phyloP scores from a whole-genome alignment of 2,888 invertebrate genomes.

The Lepidochrysops patricia region DNA sequence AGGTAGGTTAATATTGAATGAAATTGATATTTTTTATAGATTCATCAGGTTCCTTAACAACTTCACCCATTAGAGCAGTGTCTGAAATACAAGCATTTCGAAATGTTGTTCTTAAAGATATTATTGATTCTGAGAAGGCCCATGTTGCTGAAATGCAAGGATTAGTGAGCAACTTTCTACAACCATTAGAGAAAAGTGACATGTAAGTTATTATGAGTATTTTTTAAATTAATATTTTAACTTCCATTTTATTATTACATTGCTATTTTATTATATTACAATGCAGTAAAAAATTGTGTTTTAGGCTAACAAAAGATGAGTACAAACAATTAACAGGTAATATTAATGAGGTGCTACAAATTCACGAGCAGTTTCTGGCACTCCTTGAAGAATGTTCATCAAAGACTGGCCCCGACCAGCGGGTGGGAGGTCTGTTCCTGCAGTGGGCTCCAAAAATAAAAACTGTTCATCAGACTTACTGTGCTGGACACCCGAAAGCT shows the following conservation, averaged over 20 bases:
- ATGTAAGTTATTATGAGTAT: constrained; percentile 78
- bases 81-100: constrained; percentile 86
- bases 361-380: constrained; percentile 86
- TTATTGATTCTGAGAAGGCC: constrained; percentile 93
- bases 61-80: constrained; percentile 78
- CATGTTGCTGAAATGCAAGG: constrained; percentile 93
- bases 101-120: constrained; percentile 89
- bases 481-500: constrained; percentile 94
- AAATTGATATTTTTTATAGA: constrained; percentile 42
- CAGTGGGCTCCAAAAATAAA: constrained; percentile 88
- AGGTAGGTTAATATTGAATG: too few relatives aligned
- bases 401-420: constrained; percentile 82
- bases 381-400: constrained; percentile 86
- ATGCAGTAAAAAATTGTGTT: constrained; percentile 26
- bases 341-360: constrained; percentile 88
- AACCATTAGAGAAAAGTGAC: constrained; percentile 88
- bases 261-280: too few relatives aligned
- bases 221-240: neutral
- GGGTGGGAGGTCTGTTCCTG: constrained; percentile 93
- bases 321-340: constrained; percentile 92
- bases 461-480: constrained; percentile 89
- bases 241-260: constrained; percentile 8
- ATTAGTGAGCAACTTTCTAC: constrained; percentile 87
- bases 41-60: constrained; percentile 70
- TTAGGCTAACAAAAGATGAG: constrained; percentile 87